A percentile compares a stretch with the other conserved stretches of the same genome.
phyloP scores from a whole-genome alignment of 2,113 vertebrate species.

The Alligator sinensis region DNA sequence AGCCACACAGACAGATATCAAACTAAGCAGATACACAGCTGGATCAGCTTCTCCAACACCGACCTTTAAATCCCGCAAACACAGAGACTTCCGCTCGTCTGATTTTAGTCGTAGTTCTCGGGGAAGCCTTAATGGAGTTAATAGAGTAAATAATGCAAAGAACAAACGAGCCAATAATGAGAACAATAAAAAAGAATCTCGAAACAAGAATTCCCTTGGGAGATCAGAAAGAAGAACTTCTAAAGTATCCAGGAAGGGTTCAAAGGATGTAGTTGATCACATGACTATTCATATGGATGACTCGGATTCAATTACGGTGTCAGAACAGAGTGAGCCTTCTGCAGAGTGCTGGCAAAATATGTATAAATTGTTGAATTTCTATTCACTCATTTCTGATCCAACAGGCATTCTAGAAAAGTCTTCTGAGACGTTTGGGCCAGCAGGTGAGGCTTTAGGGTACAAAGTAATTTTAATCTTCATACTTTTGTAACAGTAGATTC shows the following conservation, averaged over 20 bases:
- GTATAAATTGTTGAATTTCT: slow-evolving; percentile 99
- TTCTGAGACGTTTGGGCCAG: slow-evolving; percentile 87
- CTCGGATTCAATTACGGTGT: slow-evolving; percentile 97
- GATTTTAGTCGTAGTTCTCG: slow-evolving; percentile 97
- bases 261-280: slow-evolving; percentile 96
- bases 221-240: slow-evolving; percentile 94
- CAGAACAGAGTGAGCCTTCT: slow-evolving; percentile 97
- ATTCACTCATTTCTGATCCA: slow-evolving; percentile 98
- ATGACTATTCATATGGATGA: slow-evolving; percentile 97
- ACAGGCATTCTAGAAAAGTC: slow-evolving; percentile 96
- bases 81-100: slow-evolving; percentile 92
- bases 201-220: slow-evolving; percentile 90
- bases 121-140: slow-evolving; percentile 92
- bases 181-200: slow-evolving; percentile 87
- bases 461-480: not conserved
- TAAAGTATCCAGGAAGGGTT: slow-evolving; percentile 95
- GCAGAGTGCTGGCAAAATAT: slow-evolving; percentile 99
- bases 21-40: slow-evolving; percentile 96
- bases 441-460: slow-evolving; percentile 81
- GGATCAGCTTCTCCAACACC: slow-evolving; percentile 96
- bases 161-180: slow-evolving; percentile 85
- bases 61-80: slow-evolving; percentile 94
- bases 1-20: slow-evolving; percentile 98
- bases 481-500: not conserved
- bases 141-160: slow-evolving; percentile 88